Base-by-base conservation (phyloP, 2,888 invertebrate genomes). In the Phaedon cochleariae region DNA sequence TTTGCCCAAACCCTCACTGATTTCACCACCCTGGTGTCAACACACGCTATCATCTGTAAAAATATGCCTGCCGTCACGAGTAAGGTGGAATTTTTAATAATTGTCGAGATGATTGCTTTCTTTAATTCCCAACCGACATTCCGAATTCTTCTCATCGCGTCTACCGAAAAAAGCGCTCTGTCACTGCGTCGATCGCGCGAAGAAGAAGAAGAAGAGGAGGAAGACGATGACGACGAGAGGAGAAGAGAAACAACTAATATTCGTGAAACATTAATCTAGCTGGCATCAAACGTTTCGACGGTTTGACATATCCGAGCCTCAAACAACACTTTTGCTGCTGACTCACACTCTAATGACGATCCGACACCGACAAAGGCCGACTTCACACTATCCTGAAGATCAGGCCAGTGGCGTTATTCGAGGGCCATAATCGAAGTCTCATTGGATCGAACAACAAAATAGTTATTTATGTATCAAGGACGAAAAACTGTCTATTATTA, bases 211-310 rank as follows among this genome's bases (percentile, higher is more conserved):
- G 41, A 41, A 4, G 41, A 41, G 31, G 4, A 26, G 34, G n/a
- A 34, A 34, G 34, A 34, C 6, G 29, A 37, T 65, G n/a, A n/a
- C n/a, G n/a, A n/a, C n/a, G n/a, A 4, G 41, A 41, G 31, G 68
- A 71, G 71, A 71, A 71, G 73, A 77, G 75, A 75, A 76, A 76
- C 76, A 76, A 77, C 77, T 77, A 78, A 80, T 81, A 81, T 81
- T 80, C 78, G 78, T 79, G 80, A 81, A 82, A 82, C 82, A 82
- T 82, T 81, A 82, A 81, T 82, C 81, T 81, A 81, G 76, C 81
- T 79, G 80, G 79, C 80, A 81, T 82, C 81, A 81, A 82, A 82
- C 69, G 66, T 73, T 73, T 73, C 73, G 73, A 73, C 67, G 70
- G 73, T 71, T 73, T 73, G 73, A 73, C 73, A 73, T 68, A 68